Conservation (phyloP, 2,797 vertebrate genomes). For the Sylvia borin region DNA sequence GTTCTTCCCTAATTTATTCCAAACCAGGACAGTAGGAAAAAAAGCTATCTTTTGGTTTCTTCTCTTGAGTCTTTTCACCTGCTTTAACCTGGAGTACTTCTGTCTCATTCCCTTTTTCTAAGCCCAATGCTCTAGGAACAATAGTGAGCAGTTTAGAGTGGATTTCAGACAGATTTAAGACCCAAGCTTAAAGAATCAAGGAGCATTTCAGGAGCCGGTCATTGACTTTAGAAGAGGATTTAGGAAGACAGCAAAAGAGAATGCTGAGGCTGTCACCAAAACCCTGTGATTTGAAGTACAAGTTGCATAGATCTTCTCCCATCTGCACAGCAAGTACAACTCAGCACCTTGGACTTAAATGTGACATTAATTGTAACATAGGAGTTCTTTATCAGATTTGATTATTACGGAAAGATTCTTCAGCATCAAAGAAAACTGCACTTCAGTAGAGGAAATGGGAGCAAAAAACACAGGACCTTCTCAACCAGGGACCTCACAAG, state of each 20-base stretch:
- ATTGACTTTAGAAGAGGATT: background rate
- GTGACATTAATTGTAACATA: background rate
- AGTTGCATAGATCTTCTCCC: background rate
- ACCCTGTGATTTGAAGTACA: background rate
- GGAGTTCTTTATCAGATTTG: background rate
- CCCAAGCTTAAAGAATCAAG: background rate
- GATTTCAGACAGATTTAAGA: background rate
- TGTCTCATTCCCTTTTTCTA: background rate
- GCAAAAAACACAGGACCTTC: background rate
- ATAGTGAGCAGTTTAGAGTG: background rate
- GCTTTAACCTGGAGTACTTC: background rate
- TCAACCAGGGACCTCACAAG: background rate
- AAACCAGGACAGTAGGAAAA: no score
- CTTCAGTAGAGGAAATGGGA: fast-evolving
- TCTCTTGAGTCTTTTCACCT: background rate
- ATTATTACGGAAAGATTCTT: background rate
- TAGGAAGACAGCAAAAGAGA: background rate
- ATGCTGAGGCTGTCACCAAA: background rate
- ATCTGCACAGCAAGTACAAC: background rate
- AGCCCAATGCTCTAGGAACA: background rate
- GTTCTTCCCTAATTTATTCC: no score
- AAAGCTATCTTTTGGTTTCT: background rate
- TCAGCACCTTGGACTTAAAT: background rate
- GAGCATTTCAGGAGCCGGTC: background rate
- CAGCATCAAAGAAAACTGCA: background rate